Base-by-base conservation (phyloP, 2,113 vertebrate species). In the Catharus bicknelli region DNA sequence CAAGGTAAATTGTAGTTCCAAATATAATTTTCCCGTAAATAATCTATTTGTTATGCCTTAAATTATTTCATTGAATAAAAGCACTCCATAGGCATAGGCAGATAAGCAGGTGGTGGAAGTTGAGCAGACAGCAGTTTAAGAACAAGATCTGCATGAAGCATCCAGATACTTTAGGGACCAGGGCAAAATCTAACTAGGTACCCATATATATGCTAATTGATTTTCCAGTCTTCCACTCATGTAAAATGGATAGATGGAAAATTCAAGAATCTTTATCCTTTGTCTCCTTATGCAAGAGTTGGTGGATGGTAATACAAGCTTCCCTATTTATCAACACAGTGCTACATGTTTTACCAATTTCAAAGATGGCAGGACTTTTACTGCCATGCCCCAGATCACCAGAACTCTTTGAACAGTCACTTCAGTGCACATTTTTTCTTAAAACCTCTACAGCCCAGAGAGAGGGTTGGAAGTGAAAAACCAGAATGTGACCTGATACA, bases 201-300 rank as follows among this genome's bases (percentile, higher is more conserved):
- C 62, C 38, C 40, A n/a, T 55, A 43, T 88, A 64, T 66, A 93
- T 47, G 62, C 92, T 92, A 96, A 92, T 93, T 85, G 82, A 40
- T 89, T 87, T 94, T 94, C 88, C 87, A 89, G 77, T 82, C 83
- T 82, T 85, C 42, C 43, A 58, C 69, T 84, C 6, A 1, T 89
- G 89, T 96, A 89, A 93, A 94, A 59, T 16, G 83, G 89, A 78
- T 76, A 92, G 74, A 66, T 51, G 91, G 91, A 96, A 96, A 92
- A 89, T 66, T 89, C 66, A 89, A 66, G 86, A 93, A 92, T 94
- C 93, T 93, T 90, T 87, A 69, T 54, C 89, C 70, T 84, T 89
- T 79, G 89, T 72, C 77, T 58, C 81, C 50, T 89, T 82, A 67
- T 67, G 70, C 63, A 76, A 62, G 86, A 83, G 50, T 43, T 92